Base-by-base conservation (phyloP, 2,113 vertebrate species). In the Albula goreensis region DNA sequence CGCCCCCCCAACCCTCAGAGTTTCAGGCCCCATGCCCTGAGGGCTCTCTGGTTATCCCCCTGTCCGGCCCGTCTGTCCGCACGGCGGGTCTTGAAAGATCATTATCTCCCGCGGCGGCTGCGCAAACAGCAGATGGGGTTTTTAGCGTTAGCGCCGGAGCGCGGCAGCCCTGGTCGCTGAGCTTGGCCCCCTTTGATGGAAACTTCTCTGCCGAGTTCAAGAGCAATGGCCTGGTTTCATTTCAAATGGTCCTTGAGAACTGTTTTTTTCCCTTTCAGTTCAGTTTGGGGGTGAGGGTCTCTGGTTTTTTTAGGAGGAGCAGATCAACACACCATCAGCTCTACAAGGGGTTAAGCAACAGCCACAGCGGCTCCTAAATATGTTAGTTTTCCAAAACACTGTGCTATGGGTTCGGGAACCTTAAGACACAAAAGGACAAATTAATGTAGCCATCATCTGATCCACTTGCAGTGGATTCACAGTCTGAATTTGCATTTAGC, bases 41-140 rank as follows among this genome's bases (percentile, higher is more conserved):
- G 78, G 9, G 19, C 3, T 49, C 25, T 78, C 57, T 78, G n/a
- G 48, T 63, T 63, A 78, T 79, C 83, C 86, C 78, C 57, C 74
- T 3, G 63, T 87, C 89, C 88, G 80, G 78, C 53, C 57, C 31
- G 31, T 41, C 84, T 84, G 56, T 80, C 86, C 50, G 12, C 83
- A 86, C 66, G 80, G 31, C n/a, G 3, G n/a, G 80, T 92, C 93
- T 94, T 93, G 93, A 93, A 94, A 93, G 92, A 82, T 94, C 90
- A 94, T 88, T 86, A 50, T 86, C 86, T 90, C 88, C 85, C 78
- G 12, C 56, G 83, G 86, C 86, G 31, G 31, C 31, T 41, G 22
- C 78, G 79, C 10, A 77, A 84, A 80, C 66, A 22, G 48, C 86
- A 92, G 90, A 89, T 90, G 89, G 81, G 83, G 80, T 63, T 88